phyloP scores from a whole-genome alignment of 2,113 vertebrate genomes.

The Psilopogon haemacephalus region DNA sequence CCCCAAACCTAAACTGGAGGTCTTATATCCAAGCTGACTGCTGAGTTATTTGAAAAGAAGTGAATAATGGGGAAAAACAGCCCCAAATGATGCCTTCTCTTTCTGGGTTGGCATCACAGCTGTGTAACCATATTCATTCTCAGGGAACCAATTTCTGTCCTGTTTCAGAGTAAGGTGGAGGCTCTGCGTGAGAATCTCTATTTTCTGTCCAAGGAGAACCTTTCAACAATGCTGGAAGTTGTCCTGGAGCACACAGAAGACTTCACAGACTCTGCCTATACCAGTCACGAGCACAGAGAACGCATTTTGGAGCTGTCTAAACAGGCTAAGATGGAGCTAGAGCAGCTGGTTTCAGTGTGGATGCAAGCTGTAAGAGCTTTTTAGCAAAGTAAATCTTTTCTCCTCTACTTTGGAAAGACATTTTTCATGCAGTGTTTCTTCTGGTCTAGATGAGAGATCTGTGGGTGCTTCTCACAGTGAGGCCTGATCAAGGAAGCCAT shows the following conservation, averaged over 20 bases:
- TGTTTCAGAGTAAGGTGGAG: slow-evolving; percentile 86
- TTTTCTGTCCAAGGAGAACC: slow-evolving; percentile 82
- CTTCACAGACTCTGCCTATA: slow-evolving; percentile 97
- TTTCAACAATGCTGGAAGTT: slow-evolving; percentile 84
- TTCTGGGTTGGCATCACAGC: not conserved
- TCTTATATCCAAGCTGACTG: not conserved
- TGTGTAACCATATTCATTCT: not conserved
- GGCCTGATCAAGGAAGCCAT: not conserved
- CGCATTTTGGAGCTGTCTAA: slow-evolving; percentile 89
- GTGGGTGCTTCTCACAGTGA: not conserved
- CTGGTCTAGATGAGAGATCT: not conserved
- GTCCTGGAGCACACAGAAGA: slow-evolving; percentile 93
- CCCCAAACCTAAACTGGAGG: not conserved
- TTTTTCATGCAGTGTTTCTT: not conserved
- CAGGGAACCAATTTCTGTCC: not conserved
- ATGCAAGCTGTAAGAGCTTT: slow-evolving; percentile 86
- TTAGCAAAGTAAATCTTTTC: slow-evolving; percentile 67
- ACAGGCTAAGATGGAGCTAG: slow-evolving; percentile 85
- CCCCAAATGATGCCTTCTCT: not conserved
- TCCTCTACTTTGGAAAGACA: slow-evolving; percentile 51
- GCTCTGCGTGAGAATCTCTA: slow-evolving; percentile 87
- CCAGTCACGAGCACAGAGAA: slow-evolving; percentile 93
- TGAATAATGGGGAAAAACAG: not conserved
- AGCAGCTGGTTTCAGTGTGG: slow-evolving; percentile 89
- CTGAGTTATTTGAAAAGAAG: not conserved